phyloP scores from a whole-genome alignment of 2,797 vertebrate genomes.

The Hyperoplus lanceolatus region DNA sequence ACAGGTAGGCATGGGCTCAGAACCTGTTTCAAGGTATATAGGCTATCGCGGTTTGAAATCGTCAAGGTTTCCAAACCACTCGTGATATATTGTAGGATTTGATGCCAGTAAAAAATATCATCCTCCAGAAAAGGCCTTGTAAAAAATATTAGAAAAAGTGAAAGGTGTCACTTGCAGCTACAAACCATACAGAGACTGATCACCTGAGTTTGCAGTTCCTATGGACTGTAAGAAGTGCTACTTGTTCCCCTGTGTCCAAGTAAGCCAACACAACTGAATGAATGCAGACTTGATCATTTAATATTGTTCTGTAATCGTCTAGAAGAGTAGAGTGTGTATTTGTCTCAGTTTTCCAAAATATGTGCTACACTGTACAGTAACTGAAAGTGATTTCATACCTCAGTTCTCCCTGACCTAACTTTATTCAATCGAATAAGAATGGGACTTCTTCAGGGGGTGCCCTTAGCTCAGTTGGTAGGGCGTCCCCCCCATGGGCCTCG shows the following conservation, averaged over 20 bases:
- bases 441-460: too few species aligned
- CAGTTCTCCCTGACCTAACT: neutral
- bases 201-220: neutral
- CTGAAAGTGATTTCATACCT: neutral
- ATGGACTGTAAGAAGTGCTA: neutral
- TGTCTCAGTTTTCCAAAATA: neutral
- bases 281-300: neutral
- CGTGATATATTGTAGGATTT: too few species aligned
- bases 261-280: neutral
- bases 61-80: too few species aligned
- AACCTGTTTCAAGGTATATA: too few species aligned
- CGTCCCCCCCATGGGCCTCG: too few species aligned
- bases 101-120: too few species aligned
- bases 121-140: too few species aligned
- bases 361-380: neutral
- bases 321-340: neutral
- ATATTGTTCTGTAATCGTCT: neutral
- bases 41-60: too few species aligned
- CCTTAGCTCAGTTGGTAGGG: too few species aligned
- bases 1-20: neutral
- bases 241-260: neutral
- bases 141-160: neutral
- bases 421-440: too few species aligned
- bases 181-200: neutral
- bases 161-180: neutral